These are phyloP conservation scores for Synanthedon tipuliformis DNA, from an alignment of 2,888 invertebrate species.

Conservation along the genomic window DNA sequence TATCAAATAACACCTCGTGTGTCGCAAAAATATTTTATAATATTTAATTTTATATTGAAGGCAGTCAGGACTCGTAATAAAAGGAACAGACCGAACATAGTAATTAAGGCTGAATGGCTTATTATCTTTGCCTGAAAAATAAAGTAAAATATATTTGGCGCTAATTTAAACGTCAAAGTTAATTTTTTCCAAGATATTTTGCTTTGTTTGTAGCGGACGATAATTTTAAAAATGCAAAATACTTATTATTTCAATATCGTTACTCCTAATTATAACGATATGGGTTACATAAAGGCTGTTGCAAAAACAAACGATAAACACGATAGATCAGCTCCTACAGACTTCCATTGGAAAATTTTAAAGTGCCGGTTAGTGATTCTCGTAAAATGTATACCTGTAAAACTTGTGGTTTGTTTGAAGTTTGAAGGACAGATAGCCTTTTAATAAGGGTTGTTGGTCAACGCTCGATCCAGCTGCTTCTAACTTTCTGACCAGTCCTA, in stretches of 20 bases:
- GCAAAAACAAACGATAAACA: constrained; percentile 54
- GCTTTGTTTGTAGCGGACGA: neutral
- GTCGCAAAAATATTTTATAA: no score
- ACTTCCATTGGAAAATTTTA: constrained; percentile 60
- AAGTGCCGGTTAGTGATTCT: constrained; percentile 43
- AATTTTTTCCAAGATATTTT: neutral
- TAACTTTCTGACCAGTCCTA: no score
- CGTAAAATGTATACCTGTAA: no score
- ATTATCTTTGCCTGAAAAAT: neutral
- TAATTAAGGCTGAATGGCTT: no score
- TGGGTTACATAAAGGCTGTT: constrained; percentile 42
- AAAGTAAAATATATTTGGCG: neutral
- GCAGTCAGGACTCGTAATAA: no score
- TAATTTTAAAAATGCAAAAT: constrained; percentile 18
- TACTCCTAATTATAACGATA: constrained; percentile 31
- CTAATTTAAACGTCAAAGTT: neutral
- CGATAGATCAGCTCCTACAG: constrained; percentile 56
- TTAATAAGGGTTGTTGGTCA: no score
- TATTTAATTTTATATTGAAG: no score
- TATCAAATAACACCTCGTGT: no score
- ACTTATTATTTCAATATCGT: constrained; percentile 39
- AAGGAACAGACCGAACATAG: no score
- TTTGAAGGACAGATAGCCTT: no score
- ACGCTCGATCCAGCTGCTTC: no score
- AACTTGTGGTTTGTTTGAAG: no score